Evolutionary conservation across 2,888 invertebrate species (phyloP).

Genomic region (Leptinotarsa peninsularis): DNA sequence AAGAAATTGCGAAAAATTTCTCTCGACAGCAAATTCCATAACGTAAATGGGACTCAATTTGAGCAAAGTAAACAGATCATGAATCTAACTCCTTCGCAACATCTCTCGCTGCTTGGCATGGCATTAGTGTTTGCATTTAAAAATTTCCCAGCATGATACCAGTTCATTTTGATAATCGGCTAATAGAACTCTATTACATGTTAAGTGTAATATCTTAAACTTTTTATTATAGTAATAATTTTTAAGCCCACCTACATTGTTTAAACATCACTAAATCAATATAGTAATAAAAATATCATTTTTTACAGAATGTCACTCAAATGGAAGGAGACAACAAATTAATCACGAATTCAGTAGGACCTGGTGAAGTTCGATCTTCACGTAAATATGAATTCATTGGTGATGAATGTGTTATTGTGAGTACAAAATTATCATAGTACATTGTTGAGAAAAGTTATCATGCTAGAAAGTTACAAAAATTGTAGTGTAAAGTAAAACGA

Average conservation of each 20-base stretch:
- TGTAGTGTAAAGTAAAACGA: no score
- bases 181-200: no score
- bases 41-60: no score
- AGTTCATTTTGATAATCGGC: no score
- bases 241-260: neutral
- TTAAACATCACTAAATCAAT: constrained; percentile 9
- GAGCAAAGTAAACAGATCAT: no score
- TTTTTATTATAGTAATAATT: constrained; percentile 18
- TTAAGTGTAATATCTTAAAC: neutral
- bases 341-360: constrained; percentile 63
- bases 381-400: constrained; percentile 66
- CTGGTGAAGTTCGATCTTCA: constrained; percentile 62
- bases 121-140: no score
- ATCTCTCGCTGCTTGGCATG: no score
- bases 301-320: constrained; percentile 70
- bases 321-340: constrained; percentile 69
- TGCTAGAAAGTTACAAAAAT: no score
- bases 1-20: no score
- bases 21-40: no score
- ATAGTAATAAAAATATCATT: neutral
- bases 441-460: neutral
- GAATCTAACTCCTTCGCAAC: no score
- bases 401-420: constrained; percentile 57
- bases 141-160: no score
- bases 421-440: constrained; percentile 30